These are phyloP conservation scores for Chionomys nivalis DNA, from an alignment of 2,113 vertebrate species.

Conservation along the genomic window DNA sequence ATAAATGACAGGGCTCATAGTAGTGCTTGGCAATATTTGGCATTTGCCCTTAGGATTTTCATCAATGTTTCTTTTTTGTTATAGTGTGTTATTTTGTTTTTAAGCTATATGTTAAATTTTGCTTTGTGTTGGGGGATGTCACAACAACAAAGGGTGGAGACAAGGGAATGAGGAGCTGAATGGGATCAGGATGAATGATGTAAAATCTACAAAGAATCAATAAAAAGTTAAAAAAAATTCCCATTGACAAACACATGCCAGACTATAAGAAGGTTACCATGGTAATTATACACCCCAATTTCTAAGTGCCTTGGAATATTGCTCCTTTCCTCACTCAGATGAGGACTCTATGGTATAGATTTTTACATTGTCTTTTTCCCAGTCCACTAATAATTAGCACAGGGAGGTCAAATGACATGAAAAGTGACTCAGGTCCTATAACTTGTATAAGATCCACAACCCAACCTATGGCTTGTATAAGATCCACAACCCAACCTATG, in stretches of 20 bases:
- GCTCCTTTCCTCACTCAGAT: not conserved
- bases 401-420: not conserved
- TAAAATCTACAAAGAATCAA: not conserved
- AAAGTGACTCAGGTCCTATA: not conserved
- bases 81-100: not conserved
- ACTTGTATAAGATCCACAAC: not conserved
- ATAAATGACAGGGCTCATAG: not conserved
- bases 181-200: not conserved
- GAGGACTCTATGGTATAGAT: not conserved
- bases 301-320: not conserved
- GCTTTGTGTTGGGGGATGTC: not conserved
- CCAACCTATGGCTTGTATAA: not conserved
- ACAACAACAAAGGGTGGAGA: too few species aligned
- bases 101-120: not conserved
- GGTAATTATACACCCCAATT: not conserved
- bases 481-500: not conserved
- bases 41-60: not conserved
- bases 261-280: not conserved
- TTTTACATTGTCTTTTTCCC: not conserved
- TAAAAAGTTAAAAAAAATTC: not conserved
- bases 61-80: not conserved
- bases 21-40: not conserved
- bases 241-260: not conserved
- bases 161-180: not conserved
- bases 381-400: not conserved